phyloP scores from a whole-genome alignment of 2,113 vertebrate genomes.

The Eulemur macaco region DNA sequence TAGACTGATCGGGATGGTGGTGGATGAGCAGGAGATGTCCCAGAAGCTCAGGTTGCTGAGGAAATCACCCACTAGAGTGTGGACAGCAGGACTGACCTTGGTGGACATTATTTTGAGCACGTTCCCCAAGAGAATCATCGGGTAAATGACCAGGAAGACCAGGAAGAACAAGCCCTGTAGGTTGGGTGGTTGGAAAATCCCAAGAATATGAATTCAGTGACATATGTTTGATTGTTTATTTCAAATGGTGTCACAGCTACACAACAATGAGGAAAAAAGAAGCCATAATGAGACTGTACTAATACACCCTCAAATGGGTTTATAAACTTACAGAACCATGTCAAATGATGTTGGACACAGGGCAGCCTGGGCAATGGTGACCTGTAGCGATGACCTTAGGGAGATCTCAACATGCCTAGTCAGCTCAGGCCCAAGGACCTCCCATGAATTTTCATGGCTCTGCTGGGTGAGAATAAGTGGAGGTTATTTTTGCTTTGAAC shows the following conservation, averaged over 20 bases:
- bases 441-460: not conserved
- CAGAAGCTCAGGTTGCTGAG: conserved; percentile 69
- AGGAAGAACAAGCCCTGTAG: conserved; percentile 55
- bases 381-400: not conserved
- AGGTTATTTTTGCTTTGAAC: too few species aligned
- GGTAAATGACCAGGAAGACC: conserved; percentile 47
- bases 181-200: conserved; percentile 62
- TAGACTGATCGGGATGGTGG: conserved; percentile 20
- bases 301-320: not conserved
- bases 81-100: conserved; percentile 21
- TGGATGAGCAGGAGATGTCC: conserved; percentile 51
- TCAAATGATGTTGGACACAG: not conserved
- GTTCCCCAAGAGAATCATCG: conserved; percentile 38
- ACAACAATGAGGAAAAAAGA: not conserved
- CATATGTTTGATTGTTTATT: conserved; percentile 31
- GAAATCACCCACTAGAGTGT: conserved; percentile 60
- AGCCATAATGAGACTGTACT: not conserved
- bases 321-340: not conserved
- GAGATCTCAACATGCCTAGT: not conserved
- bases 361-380: not conserved
- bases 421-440: not conserved
- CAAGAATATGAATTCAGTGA: conserved; percentile 63
- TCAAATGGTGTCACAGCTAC: not conserved
- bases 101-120: not conserved
- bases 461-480: not conserved